Evolutionary conservation across 23 tunicate genomes (phyloP), one percentile per base, ranked within the genome.

Genomic region (Phallusia fumigata): DNA sequence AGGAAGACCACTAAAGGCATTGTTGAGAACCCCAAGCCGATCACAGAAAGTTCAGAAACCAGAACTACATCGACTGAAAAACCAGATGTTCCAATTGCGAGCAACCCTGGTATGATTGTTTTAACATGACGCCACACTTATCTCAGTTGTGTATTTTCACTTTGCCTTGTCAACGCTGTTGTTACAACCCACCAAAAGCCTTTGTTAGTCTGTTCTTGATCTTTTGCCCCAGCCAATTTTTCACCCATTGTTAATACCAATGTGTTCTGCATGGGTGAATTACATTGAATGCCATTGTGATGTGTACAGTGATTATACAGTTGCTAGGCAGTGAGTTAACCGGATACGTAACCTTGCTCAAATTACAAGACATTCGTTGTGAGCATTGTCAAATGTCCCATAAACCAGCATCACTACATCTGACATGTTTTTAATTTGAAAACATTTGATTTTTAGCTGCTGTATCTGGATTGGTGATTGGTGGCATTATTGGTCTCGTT

Each of bases 391-490:
- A n/a, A n/a, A n/a, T n/a, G n/a, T n/a, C n/a, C n/a, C n/a, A n/a
- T n/a, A n/a, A n/a, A n/a, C n/a, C n/a, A n/a, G n/a, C n/a, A n/a
- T n/a, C n/a, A n/a, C n/a, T n/a, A n/a, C n/a, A n/a, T n/a, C n/a
- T n/a, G n/a, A n/a, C n/a, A n/a, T n/a, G n/a, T n/a, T n/a, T n/a
- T n/a, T n/a, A n/a, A n/a, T n/a, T n/a, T n/a, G n/a, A n/a, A n/a
- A n/a, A n/a, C n/a, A n/a, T n/a, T n/a, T n/a, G n/a, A n/a, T n/a
- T 44, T 78, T 32, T 75, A 88, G 93, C 82, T 84, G 80, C 84
- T 30, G 35, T 88, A 74, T 78, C 87, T 32, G 93, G 93, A 18
- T 58, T 88, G 34, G 93, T 88, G 64, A 79, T 88, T 69, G 93
- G 93, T 33, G 31, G 64, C 33, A 79, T 88, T 33, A 83, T 88